phyloP scores from a whole-genome alignment of 2,888 invertebrate species.

The Polymixis lichenea region DNA sequence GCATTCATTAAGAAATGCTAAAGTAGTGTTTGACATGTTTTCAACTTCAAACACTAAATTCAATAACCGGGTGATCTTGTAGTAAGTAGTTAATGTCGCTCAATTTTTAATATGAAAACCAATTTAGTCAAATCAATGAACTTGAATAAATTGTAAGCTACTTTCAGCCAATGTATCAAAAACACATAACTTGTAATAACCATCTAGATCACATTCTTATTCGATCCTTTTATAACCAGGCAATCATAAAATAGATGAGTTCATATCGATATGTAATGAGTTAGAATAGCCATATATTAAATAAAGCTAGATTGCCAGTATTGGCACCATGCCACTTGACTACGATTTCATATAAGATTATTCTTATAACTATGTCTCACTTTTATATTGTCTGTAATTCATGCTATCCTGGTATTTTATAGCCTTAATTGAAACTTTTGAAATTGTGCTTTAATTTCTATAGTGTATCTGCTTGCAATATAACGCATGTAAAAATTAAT shows the following conservation, averaged over 20 bases:
- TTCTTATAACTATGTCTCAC: slow-evolving; percentile 42
- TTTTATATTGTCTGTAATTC: slow-evolving; percentile 30
- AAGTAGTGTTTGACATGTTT: neutral
- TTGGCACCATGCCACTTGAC: slow-evolving; percentile 46
- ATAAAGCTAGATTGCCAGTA: slow-evolving; percentile 13
- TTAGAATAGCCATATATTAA: slow-evolving; percentile 33
- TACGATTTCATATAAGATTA: slow-evolving; percentile 39
- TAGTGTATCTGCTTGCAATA: neutral
- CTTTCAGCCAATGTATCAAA: neutral
- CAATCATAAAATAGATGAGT: slow-evolving; percentile 34
- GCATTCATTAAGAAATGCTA: too few relatives aligned
- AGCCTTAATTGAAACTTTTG: neutral
- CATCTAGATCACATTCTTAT: neutral
- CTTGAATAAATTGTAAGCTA: neutral
- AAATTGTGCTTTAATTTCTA: neutral
- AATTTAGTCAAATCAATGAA: neutral
- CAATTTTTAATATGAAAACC: neutral
- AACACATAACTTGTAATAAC: slow-evolving; percentile 2
- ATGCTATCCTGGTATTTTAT: slow-evolving; percentile 36
- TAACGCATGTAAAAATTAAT: neutral
- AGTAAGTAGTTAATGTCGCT: too few relatives aligned
- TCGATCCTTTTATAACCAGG: slow-evolving; percentile 24
- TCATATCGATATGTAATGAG: slow-evolving; percentile 34
- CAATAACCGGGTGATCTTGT: neutral
- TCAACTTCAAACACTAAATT: neutral